Evolutionary conservation across 1,140 invertebrate genomes (phyloP).

Genomic region (Zaprionus gabonicus): DNA sequence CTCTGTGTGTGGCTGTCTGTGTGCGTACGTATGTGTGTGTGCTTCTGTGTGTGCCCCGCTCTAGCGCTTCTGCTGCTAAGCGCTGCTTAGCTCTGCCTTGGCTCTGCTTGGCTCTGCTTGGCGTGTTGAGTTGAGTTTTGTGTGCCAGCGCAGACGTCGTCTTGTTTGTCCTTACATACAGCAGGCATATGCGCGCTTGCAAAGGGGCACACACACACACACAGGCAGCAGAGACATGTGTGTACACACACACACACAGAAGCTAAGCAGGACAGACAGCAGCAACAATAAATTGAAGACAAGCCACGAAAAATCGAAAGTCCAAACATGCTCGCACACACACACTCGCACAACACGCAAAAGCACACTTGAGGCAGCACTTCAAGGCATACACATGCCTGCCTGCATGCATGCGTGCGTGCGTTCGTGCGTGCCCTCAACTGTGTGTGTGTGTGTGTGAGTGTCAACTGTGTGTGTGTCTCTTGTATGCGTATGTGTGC

Average conservation of each 20-base stretch:
- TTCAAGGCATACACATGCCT: conserved; percentile 28
- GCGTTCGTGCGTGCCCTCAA: neutral
- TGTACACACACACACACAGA: conserved; percentile 23
- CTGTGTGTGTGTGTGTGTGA: neutral
- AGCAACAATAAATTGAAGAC: conserved; percentile 47
- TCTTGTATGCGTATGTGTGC: no score
- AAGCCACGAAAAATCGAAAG: conserved; percentile 56
- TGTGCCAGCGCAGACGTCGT: conserved; percentile 70
- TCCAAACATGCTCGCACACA: conserved; percentile 36
- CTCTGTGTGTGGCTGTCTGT: neutral
- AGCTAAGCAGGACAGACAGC: conserved; percentile 23
- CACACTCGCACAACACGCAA: conserved; percentile 13
- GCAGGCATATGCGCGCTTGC: conserved; percentile 68
- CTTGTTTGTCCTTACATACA: conserved; percentile 32
- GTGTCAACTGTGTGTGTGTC: neutral
- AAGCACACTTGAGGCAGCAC: conserved; percentile 37
- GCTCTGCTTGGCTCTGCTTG: conserved; percentile 17
- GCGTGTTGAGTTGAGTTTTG: conserved; percentile 61
- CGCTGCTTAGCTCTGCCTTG: conserved; percentile 2
- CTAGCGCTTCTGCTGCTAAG: neutral
- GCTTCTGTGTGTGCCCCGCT: neutral
- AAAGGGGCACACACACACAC: conserved; percentile 49
- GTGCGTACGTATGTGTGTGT: neutral
- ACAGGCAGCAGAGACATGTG: neutral
- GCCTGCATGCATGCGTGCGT: conserved; percentile 9